Base-by-base conservation (phyloP, 2,888 invertebrate species). In the Ashinkailepas kermadecensis region DNA sequence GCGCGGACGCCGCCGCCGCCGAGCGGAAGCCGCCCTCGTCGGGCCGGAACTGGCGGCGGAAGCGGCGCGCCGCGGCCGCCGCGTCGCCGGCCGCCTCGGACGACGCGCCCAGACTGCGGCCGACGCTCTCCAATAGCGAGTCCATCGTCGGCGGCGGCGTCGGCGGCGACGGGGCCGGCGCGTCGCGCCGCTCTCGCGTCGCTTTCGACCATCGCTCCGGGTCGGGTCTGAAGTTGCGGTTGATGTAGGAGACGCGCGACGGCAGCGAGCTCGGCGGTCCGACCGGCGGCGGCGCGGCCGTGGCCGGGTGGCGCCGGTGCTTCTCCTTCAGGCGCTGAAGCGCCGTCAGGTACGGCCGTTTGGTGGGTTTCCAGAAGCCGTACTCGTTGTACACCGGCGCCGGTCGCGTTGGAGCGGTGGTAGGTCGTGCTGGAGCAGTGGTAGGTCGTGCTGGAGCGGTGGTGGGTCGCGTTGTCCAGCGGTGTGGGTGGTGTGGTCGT, bases 361-460 rank as follows among this genome's bases (percentile, higher is more conserved):
- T 57, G 2, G 78, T 58, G 7, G 78, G 78, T 13, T 78, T 78
- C 78, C 78, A 78, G 78, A 58, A 78, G n/a, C 78, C 78, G 23
- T 23, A 78, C 13, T 58, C 10, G 58, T 78, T 78, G 58, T 23
- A 78, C 15, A n/a, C 15, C 12, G 74, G 74, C 8, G 74, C 54
- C 18, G 67, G 67, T 13, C 9, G 7, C 10, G 23, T 9, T 10
- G 67, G 10, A 13, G 67, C 25, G 18, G 62, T 25, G 25, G 67
- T 67, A 13, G 25, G 25, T n/a, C 25, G 39, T 25, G n/a, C 12
- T 12, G 25, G 65, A 8, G 15, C 15, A 13, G 11, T 18, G 11
- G 15, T 62, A 18, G 8, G 65, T 3, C 23, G 65, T 12, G 21
- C 9, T 64, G 21, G 64, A 4, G 59, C 11, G n/a, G 11, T 62